phyloP scores from a whole-genome alignment of 2,888 invertebrate genomes.

The Cerceris rybyensis region DNA sequence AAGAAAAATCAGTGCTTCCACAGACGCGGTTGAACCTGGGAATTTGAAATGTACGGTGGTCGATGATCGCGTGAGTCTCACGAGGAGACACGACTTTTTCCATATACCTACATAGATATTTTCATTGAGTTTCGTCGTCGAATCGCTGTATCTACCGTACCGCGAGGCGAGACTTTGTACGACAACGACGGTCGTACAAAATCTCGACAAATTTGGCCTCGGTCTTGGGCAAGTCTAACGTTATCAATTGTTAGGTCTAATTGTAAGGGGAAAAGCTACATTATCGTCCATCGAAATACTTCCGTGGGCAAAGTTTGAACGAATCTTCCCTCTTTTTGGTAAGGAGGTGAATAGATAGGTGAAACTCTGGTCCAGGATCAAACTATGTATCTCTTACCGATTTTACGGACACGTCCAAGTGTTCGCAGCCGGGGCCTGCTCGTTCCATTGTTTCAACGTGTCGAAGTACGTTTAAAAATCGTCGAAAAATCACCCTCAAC shows the following conservation, averaged over 20 bases:
- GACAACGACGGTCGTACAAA: not conserved
- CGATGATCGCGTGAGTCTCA: conserved; percentile 11
- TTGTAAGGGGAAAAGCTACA: conserved; percentile 10
- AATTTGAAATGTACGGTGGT: conserved; percentile 24
- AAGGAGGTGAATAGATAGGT: not conserved
- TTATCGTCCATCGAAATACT: conserved; percentile 4
- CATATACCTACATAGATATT: conserved; percentile 10
- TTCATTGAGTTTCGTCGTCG: conserved; percentile 28
- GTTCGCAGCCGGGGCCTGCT: conserved; percentile 40
- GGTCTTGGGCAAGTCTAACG: conserved; percentile 41
- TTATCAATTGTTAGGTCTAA: conserved; percentile 51
- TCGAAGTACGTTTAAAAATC: conserved; percentile 25
- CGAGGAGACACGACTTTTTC: conserved; percentile 3
- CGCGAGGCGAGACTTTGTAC: conserved; percentile 26
- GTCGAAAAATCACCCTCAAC: conserved; percentile 21
- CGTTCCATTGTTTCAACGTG: conserved; percentile 20
- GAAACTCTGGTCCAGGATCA: not conserved
- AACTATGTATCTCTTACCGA: conserved; percentile 10
- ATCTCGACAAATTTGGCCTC: conserved; percentile 37
- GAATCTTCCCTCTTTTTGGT: not conserved
- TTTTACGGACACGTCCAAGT: conserved; percentile 37
- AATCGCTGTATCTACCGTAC: conserved; percentile 6
- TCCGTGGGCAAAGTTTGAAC: not conserved
- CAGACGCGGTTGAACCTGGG: conserved; percentile 45
- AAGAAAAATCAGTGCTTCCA: conserved; percentile 67